Percentiles rank a stretch among this genome's conserved stretches.
Evolutionary conservation across 2,888 invertebrate genomes (phyloP).

Genomic region (Dioctria linearis): DNA sequence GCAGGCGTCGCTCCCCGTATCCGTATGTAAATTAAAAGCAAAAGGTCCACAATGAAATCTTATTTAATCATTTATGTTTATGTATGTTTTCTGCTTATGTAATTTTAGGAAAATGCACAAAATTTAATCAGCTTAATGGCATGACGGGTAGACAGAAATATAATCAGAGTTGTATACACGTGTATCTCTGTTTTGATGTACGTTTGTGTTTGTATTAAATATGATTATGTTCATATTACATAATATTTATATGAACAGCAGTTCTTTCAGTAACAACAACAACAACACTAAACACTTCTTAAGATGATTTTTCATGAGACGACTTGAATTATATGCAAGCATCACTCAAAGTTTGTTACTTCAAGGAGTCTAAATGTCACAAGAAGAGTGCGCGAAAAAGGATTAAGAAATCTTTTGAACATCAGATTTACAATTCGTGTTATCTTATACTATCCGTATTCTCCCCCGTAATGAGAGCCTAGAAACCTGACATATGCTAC

Average conservation of each 20-base stretch:
- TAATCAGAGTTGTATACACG: background rate
- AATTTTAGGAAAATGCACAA: conserved; percentile 13
- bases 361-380: conserved; percentile 19
- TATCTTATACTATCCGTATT: background rate
- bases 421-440: conserved; percentile 30
- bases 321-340: background rate
- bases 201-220: too few relatives aligned
- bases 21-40: conserved; percentile 16
- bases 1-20: background rate
- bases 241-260: background rate
- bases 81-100: background rate
- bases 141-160: background rate
- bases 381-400: conserved; percentile 1
- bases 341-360: background rate
- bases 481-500: background rate
- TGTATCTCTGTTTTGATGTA: background rate
- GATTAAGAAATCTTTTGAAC: conserved; percentile 1
- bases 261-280: conserved; percentile 2
- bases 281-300: background rate
- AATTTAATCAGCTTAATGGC: conserved; percentile 23
- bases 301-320: background rate
- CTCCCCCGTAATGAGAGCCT: conserved; percentile 24
- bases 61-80: conserved; percentile 36
- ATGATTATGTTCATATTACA: too few relatives aligned
- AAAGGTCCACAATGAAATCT: background rate